A percentile compares a stretch with the other conserved stretches of the same genome.
These are phyloP conservation scores for Seriola quinqueradiata DNA, from an alignment of 2,113 vertebrate species.

Conservation along the genomic window DNA sequence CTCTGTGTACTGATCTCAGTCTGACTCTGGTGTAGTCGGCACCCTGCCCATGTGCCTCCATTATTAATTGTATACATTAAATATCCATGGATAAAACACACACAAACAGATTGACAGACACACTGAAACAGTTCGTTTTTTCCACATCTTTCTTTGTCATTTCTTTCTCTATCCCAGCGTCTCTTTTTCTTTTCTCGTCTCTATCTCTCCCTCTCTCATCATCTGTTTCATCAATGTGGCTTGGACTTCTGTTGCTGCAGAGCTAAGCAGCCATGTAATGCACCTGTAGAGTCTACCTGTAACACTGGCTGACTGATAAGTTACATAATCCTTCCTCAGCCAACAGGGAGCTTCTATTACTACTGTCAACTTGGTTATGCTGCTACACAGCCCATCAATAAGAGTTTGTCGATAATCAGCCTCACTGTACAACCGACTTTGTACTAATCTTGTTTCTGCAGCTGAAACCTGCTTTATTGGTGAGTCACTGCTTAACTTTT, in stretches of 20 bases:
- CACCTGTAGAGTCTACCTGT: conserved; percentile 24
- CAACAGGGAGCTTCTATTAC: neutral
- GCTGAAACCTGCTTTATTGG: neutral
- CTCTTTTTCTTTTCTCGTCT: neutral
- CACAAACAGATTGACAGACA: conserved; percentile 1
- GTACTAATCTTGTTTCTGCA: neutral
- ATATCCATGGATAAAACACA: conserved; percentile 44
- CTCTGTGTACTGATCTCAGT: conserved; percentile 39
- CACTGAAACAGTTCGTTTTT: neutral
- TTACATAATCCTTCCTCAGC: conserved; percentile 21
- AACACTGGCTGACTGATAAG: conserved; percentile 20
- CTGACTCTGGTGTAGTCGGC: conserved; percentile 42
- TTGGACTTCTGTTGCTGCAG: conserved; percentile 12
- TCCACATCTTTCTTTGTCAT: neutral
- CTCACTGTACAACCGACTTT: neutral
- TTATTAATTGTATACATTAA: conserved; percentile 69
- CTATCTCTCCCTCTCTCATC: neutral
- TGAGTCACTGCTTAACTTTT: neutral
- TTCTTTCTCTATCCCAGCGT: neutral
- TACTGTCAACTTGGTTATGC: neutral
- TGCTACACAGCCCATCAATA: neutral
- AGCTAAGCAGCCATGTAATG: conserved; percentile 30
- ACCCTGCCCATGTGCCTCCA: conserved; percentile 44
- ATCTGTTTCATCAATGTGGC: conserved; percentile 4
- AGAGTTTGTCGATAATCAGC: neutral